Evolutionary conservation across 2,797 vertebrate species (phyloP).

Genomic region (Petrocephalus schoutedeni): DNA sequence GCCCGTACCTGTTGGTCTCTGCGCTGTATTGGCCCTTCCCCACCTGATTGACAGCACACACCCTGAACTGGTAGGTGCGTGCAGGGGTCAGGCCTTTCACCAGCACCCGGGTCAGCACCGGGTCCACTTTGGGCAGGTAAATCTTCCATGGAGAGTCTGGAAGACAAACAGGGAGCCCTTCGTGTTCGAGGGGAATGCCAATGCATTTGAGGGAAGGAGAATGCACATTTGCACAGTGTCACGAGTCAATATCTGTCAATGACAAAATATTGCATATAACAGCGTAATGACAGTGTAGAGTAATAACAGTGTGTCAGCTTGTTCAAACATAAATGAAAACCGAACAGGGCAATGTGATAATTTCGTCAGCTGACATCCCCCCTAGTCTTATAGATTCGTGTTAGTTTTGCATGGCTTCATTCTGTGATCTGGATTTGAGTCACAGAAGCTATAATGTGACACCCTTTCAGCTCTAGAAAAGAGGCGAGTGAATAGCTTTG

Average conservation of each 20-base stretch:
- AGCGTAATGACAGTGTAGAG: not conserved
- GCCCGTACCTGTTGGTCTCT: constrained; percentile 82
- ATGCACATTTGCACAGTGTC: not conserved
- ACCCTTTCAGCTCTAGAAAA: not conserved
- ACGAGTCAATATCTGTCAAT: not conserved
- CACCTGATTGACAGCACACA: constrained; percentile 91
- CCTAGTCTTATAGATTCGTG: not conserved
- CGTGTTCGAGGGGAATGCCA: not conserved
- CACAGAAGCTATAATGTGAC: not conserved
- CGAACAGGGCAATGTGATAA: not conserved
- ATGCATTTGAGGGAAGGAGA: too few species aligned
- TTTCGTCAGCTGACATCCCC: not conserved
- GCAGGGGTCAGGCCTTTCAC: constrained; percentile 87
- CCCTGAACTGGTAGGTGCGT: constrained; percentile 88
- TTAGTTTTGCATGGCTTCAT: not conserved
- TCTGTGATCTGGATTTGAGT: not conserved
- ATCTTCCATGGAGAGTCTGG: constrained; percentile 94
- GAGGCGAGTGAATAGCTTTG: not conserved
- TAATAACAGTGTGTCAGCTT: not conserved
- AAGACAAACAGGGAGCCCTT: constrained; percentile 9
- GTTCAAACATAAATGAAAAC: not conserved
- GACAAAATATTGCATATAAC: not conserved
- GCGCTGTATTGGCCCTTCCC: constrained; percentile 86
- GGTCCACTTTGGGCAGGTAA: constrained; percentile 76
- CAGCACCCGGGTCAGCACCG: constrained; percentile 61